Base-by-base conservation (phyloP, 2,113 vertebrate genomes). In the Typhlomys cinereus region DNA sequence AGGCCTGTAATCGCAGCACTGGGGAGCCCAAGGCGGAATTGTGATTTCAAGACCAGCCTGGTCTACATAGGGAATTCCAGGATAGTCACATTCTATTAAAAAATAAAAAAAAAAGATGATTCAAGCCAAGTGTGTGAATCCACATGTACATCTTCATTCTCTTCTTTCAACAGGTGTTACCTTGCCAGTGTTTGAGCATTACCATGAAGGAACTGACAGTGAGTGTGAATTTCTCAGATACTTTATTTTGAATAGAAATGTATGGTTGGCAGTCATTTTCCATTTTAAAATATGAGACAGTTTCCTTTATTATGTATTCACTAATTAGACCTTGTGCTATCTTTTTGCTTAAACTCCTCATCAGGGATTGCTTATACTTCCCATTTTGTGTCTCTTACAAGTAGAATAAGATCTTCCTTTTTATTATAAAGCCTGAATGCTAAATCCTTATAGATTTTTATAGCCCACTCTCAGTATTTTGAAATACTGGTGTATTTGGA, bases 131-230 rank as follows among this genome's bases (percentile, higher is more conserved):
- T 67, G 75, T 74, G 29, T 89, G 41, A 93, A 54, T 50, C 39
- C 73, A 86, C 4, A 1, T 14, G 14, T 41, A 5, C 88, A 93
- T 96, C 46, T 96, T 8, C 95, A 75, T 96, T 88, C 86, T 96
- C 41, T 96, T 13, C 95, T 62, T 96, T 82, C 94, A 18, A 89
- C 96, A 99, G 99, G 99, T 96, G 99, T 99, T 66, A 99, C 99
- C 25, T 98, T 99, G 46, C 99, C 99, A 10, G 99, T 99, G 91
- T 99, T 99, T 97, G 99, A 99, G 94, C 99, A 99, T 97, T 99
- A 99, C 96, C 99, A 99, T 79, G 99, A 99, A 98, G 99, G 99
- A 97, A 99, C 99, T 5, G 99, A 99, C 97, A 99, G 99, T 99
- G 98, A 99, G 99, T 99, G 82, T 81, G 87, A 80, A 41, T 79